These are phyloP conservation scores for Dascyllus trimaculatus DNA, from an alignment of 2,113 vertebrate genomes.

Conservation along the genomic window DNA sequence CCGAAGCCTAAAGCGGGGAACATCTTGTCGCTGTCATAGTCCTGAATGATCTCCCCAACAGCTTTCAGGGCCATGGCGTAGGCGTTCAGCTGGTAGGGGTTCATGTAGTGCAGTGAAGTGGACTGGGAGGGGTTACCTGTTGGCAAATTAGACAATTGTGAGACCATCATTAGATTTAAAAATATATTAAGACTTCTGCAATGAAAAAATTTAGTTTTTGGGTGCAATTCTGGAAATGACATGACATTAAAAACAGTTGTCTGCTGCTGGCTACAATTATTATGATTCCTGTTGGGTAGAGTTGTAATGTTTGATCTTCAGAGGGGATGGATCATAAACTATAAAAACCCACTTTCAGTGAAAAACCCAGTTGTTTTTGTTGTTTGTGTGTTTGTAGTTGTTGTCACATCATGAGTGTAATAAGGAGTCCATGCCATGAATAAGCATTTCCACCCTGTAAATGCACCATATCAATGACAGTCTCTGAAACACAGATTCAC, in stretches of 20 bases:
- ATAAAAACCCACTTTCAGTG: too few relatives aligned
- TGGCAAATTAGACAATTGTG: conserved; percentile 6
- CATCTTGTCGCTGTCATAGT: conserved; percentile 97
- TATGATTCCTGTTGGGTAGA: background rate
- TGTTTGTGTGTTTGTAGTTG: too few relatives aligned
- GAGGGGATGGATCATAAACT: conserved; percentile 3
- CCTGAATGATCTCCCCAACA: conserved; percentile 95
- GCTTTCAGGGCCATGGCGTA: conserved; percentile 94
- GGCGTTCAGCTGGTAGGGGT: conserved; percentile 95
- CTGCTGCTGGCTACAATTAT: background rate
- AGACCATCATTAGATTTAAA: background rate
- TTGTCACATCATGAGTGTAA: too few relatives aligned
- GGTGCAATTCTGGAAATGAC: too few relatives aligned
- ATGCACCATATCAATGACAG: too few relatives aligned
- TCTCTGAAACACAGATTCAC: too few relatives aligned
- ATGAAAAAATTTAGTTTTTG: too few relatives aligned
- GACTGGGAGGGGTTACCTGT: conserved; percentile 93
- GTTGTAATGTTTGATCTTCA: background rate
- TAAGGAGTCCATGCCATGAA: too few relatives aligned
- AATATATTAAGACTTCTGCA: too few relatives aligned
- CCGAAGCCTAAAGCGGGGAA: conserved; percentile 94
- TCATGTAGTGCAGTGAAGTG: conserved; percentile 96
- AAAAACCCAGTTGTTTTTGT: too few relatives aligned
- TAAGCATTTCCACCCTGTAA: too few relatives aligned
- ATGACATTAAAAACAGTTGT: background rate